Evolutionary conservation across 2,113 vertebrate species (phyloP).

Genomic region (Chloropsis cyanopogon): DNA sequence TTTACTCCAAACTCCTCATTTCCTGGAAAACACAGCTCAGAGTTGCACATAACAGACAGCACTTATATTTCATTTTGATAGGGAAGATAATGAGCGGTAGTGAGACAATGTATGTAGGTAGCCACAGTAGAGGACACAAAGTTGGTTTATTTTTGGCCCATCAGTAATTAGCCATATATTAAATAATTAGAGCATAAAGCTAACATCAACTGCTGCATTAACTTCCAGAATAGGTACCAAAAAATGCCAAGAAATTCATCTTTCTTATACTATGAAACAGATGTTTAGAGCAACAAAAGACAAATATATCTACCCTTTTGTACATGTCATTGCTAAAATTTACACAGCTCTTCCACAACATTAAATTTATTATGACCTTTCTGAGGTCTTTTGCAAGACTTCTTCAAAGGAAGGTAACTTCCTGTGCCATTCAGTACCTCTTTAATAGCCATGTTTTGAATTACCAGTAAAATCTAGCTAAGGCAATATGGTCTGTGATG

Average conservation of each 20-base stretch:
- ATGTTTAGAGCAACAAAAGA: not conserved
- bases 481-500: not conserved
- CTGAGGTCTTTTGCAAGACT: not conserved
- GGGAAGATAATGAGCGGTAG: not conserved
- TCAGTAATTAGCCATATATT: not conserved
- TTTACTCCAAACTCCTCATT: not conserved
- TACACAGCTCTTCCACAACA: not conserved
- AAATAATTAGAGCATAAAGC: not conserved
- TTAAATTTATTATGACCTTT: not conserved
- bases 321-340: not conserved
- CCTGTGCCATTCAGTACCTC: not conserved
- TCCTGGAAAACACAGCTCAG: not conserved
- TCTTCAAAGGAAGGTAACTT: not conserved
- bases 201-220: not conserved
- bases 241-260: not conserved
- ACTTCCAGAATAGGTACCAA: not conserved
- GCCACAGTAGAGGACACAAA: not conserved
- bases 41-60: not conserved
- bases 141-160: not conserved
- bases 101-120: not conserved
- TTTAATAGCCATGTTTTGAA: not conserved
- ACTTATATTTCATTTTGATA: not conserved
- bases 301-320: not conserved
- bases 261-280: not conserved
- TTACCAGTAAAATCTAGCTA: not conserved